phyloP scores from a whole-genome alignment of 2,888 invertebrate species.

The Cybosia mesomella region DNA sequence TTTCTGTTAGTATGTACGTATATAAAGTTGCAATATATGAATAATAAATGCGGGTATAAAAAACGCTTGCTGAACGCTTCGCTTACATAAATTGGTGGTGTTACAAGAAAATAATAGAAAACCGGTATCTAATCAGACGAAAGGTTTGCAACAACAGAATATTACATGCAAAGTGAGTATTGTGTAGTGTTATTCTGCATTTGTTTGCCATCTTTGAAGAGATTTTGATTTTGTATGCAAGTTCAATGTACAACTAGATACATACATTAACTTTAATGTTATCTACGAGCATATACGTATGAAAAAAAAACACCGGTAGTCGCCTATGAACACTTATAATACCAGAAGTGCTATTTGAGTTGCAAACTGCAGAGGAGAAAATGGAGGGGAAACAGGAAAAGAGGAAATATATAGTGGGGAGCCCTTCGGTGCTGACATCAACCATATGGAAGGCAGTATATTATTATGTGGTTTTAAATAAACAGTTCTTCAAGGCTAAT shows the following conservation, averaged over 20 bases:
- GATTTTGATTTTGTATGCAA: not conserved
- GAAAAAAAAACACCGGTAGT: too few relatives aligned
- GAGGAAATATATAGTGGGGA: too few relatives aligned
- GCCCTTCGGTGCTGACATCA: too few relatives aligned
- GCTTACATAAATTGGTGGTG: constrained; percentile 10
- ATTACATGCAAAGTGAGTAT: constrained; percentile 48
- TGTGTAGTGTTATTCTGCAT: constrained; percentile 8
- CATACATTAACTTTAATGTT: not conserved
- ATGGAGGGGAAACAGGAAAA: too few relatives aligned
- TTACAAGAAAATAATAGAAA: constrained; percentile 40
- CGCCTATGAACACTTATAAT: too few relatives aligned
- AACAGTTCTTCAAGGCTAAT: not conserved
- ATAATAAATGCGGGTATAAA: not conserved
- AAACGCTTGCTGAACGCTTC: constrained; percentile 2
- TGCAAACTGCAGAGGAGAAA: too few relatives aligned
- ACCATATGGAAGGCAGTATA: not conserved
- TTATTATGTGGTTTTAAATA: too few relatives aligned
- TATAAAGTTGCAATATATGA: not conserved
- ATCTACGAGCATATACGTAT: not conserved
- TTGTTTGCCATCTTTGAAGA: not conserved
- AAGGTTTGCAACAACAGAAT: constrained; percentile 54
- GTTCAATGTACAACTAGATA: not conserved
- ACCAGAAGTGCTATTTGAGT: too few relatives aligned
- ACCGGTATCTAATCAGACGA: constrained; percentile 58
- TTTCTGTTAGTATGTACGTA: not conserved